Conservation (phyloP, 2,113 vertebrate genomes). For the Cathartes aura region DNA sequence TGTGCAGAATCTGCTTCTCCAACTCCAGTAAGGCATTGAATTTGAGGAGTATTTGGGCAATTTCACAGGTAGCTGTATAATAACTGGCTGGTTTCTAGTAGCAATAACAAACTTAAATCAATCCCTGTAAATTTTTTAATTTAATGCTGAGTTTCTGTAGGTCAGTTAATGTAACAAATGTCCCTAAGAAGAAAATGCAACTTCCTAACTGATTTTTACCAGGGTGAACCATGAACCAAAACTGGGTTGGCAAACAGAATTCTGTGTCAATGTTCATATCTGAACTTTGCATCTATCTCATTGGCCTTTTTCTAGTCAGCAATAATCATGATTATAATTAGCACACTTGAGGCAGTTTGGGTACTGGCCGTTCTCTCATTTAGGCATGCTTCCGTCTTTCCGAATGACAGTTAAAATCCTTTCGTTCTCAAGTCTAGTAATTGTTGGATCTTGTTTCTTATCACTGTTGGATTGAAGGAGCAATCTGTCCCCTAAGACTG, state of each 20-base stretch:
- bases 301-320: not conserved
- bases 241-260: not conserved
- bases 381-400: not conserved
- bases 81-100: not conserved
- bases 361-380: not conserved
- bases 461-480: not conserved
- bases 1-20: not conserved
- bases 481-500: not conserved
- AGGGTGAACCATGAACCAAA: not conserved
- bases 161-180: not conserved
- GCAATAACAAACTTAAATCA: not conserved
- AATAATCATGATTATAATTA: not conserved
- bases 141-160: not conserved
- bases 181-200: not conserved
- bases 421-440: not conserved
- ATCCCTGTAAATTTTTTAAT: not conserved
- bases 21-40: not conserved
- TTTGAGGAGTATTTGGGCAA: not conserved
- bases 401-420: not conserved
- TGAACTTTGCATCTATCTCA: not conserved
- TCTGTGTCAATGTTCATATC: not conserved
- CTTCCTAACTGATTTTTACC: not conserved
- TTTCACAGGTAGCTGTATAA: not conserved
- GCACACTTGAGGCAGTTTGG: not conserved
- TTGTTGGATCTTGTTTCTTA: conserved; percentile 27